These are phyloP conservation scores for Hirtodrosophila confusa DNA, from an alignment of 2,888 invertebrate genomes.

Conservation along the genomic window DNA sequence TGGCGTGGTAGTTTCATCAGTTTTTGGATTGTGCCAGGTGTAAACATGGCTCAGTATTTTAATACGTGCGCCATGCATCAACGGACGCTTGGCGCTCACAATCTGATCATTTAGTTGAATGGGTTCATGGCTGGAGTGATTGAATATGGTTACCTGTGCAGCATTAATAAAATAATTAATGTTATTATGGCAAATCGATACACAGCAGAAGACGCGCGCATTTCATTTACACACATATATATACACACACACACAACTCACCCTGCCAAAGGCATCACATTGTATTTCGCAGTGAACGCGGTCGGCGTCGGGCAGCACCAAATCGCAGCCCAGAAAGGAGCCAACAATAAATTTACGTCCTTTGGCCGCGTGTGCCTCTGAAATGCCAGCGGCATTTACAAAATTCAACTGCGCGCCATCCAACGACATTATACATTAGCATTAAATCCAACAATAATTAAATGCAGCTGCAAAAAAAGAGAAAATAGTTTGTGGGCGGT, in stretches of 20 bases:
- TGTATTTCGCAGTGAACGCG: slow-evolving; percentile 81
- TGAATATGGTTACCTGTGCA: slow-evolving; percentile 79
- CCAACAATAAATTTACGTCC: slow-evolving; percentile 81
- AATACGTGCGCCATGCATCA: slow-evolving; percentile 76
- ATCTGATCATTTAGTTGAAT: slow-evolving; percentile 74
- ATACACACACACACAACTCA: slow-evolving; percentile 55
- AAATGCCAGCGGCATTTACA: slow-evolving; percentile 54
- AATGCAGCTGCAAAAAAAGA: slow-evolving; percentile 31
- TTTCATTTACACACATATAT: slow-evolving; percentile 13
- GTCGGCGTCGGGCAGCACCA: slow-evolving; percentile 72
- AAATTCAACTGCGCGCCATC: slow-evolving; percentile 80
- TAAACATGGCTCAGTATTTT: slow-evolving; percentile 78
- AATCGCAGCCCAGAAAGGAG: slow-evolving; percentile 79
- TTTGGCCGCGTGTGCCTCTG: slow-evolving; percentile 61
- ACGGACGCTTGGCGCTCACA: slow-evolving; percentile 69
- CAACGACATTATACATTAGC: slow-evolving; percentile 74
- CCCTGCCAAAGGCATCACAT: slow-evolving; percentile 83
- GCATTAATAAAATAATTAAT: neutral
- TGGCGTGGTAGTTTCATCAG: slow-evolving; percentile 42
- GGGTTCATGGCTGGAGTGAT: slow-evolving; percentile 71
- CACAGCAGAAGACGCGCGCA: slow-evolving; percentile 34
- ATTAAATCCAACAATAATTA: slow-evolving; percentile 6
- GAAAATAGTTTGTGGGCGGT: slow-evolving; percentile 40
- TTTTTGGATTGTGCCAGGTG: slow-evolving; percentile 75
- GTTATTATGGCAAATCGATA: slow-evolving; percentile 15